Percentiles rank a stretch among this genome's conserved stretches.
These are phyloP conservation scores for Rousettus madagascariensis DNA, from an alignment of 2,797 vertebrate species.

Conservation along the genomic window DNA sequence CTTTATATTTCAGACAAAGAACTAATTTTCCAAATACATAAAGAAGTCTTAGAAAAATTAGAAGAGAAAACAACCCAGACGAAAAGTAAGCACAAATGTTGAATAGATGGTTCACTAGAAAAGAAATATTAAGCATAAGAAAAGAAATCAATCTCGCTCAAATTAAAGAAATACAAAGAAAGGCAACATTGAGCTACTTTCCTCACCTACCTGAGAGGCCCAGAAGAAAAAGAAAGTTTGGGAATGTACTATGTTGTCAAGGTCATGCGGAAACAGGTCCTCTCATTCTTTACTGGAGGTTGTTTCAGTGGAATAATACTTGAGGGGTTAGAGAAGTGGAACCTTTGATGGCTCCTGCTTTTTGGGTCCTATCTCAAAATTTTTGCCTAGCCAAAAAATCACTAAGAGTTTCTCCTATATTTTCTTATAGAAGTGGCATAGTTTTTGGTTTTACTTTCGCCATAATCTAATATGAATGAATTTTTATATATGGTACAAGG, in stretches of 20 bases:
- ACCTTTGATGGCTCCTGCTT: not conserved
- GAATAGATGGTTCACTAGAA: not conserved
- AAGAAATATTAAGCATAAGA: not conserved
- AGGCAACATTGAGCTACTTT: not conserved
- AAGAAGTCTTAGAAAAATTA: not conserved
- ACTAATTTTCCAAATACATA: conserved; percentile 7
- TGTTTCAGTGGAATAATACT: not conserved
- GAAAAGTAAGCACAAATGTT: not conserved
- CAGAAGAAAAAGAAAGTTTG: not conserved
- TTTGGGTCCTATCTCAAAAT: not conserved
- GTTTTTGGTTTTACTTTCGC: not conserved
- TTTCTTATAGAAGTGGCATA: not conserved
- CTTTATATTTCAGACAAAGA: not conserved
- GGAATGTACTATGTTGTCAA: not conserved
- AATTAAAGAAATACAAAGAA: not conserved
- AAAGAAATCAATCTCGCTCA: not conserved
- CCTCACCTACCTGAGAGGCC: not conserved
- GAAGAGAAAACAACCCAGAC: not conserved
- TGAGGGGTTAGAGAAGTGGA: not conserved
- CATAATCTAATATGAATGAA: not conserved
- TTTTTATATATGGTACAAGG: not conserved
- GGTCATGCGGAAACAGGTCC: not conserved
- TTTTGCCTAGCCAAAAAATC: not conserved
- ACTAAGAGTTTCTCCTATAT: not conserved
- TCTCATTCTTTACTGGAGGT: not conserved